Percentiles rank a stretch among this genome's conserved stretches.
Evolutionary conservation across 1,140 invertebrate species (phyloP).

Genomic region (Varroa destructor): DNA sequence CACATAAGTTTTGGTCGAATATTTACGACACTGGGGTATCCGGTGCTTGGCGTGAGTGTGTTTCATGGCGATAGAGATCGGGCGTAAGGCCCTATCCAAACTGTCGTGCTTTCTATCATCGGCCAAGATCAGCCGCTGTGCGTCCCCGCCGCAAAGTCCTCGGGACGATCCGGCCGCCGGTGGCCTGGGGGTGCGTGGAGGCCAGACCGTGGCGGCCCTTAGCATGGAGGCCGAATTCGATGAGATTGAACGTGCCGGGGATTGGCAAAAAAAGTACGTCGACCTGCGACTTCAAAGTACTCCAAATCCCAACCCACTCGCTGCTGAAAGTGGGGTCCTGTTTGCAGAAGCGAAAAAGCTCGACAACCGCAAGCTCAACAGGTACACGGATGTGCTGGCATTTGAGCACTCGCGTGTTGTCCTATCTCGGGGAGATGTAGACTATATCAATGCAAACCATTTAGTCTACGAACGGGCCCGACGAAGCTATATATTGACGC

Average conservation of each 20-base stretch:
- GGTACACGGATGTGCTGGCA: constrained; percentile 20
- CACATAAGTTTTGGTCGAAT: no score
- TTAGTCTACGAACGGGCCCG: constrained; percentile 38
- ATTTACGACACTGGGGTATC: background rate
- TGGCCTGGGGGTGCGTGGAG: no score
- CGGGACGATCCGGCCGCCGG: no score
- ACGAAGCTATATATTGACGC: constrained; percentile 42
- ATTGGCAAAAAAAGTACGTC: background rate
- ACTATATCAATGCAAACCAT: constrained; percentile 43
- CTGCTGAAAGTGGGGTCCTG: background rate
- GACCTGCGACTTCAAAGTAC: background rate
- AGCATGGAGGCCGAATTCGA: constrained; percentile 22
- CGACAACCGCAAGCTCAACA: constrained; percentile 4
- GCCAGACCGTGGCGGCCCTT: no score
- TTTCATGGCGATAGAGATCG: constrained; percentile 27
- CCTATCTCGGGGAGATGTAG: constrained; percentile 1
- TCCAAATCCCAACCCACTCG: background rate
- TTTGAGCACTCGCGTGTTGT: constrained; percentile 7
- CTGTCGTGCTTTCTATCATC: constrained; percentile 21
- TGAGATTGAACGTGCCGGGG: constrained; percentile 6
- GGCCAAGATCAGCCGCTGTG: constrained; percentile 26
- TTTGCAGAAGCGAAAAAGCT: background rate
- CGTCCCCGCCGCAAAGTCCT: background rate
- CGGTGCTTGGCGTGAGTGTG: background rate
- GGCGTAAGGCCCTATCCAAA: constrained; percentile 10